Conservation (phyloP, 2,113 vertebrate species). For the Calonectris borealis region DNA sequence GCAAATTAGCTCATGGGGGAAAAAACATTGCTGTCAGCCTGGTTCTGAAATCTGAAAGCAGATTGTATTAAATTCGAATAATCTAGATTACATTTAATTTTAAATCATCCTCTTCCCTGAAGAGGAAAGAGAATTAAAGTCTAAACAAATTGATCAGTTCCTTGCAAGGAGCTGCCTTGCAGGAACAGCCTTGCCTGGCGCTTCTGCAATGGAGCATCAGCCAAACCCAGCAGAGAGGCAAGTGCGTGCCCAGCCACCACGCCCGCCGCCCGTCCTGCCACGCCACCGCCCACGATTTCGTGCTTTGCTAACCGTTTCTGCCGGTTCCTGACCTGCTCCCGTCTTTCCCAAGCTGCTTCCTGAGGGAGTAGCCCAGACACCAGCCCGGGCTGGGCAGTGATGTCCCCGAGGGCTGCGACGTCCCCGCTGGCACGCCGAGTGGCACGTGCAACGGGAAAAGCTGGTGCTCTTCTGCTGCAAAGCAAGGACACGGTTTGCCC, state of each 20-base stretch:
- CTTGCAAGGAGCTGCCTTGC: not conserved
- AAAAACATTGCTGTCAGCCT: not conserved
- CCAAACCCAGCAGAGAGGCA: not conserved
- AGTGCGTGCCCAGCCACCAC: fast-evolving
- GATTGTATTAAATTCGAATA: not conserved
- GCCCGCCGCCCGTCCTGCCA: fast-evolving
- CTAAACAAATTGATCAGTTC: not conserved
- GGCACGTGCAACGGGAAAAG: fast-evolving
- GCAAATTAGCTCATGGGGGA: not conserved
- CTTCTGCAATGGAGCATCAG: not conserved
- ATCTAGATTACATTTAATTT: not conserved
- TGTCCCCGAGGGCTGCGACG: fast-evolving
- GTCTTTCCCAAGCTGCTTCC: not conserved
- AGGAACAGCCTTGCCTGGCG: not conserved
- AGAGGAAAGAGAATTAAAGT: not conserved
- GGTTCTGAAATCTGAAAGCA: not conserved
- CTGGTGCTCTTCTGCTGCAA: not conserved
- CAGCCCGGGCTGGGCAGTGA: fast-evolving
- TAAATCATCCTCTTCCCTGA: not conserved
- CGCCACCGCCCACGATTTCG: fast-evolving
- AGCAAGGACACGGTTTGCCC: not conserved
- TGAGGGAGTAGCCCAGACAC: fast-evolving
- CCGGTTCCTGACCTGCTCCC: not conserved
- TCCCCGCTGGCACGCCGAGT: fast-evolving
- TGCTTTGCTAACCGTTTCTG: not conserved